Percentiles rank a stretch among this genome's conserved stretches.
phyloP scores from a whole-genome alignment of 64 coral and sea anemone genomes.

The Porites lutea region DNA sequence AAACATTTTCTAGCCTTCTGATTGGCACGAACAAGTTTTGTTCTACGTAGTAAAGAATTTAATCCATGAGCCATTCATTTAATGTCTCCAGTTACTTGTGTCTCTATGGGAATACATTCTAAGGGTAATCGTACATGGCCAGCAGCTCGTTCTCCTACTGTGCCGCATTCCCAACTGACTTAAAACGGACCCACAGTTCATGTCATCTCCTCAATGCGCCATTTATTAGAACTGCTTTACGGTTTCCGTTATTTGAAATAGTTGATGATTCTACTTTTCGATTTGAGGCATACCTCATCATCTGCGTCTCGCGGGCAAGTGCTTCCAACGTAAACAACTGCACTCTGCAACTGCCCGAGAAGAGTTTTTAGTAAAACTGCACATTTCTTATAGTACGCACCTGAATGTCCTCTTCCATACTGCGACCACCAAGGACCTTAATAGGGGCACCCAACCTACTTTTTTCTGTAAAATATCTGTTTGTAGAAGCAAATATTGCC shows the following conservation, averaged over 20 bases:
- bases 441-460: no score
- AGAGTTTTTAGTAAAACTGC: neutral
- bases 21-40: no score
- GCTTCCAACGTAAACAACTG: slow-evolving; percentile 28
- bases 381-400: neutral
- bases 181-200: slow-evolving; percentile 36
- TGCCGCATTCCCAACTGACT: neutral
- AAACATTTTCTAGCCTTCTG: no score
- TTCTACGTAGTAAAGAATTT: no score
- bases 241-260: neutral
- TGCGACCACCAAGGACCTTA: slow-evolving; percentile 1
- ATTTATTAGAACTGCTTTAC: slow-evolving; percentile 7
- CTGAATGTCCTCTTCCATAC: slow-evolving; percentile 1
- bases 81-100: no score
- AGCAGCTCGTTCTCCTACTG: slow-evolving; percentile 29
- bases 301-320: neutral
- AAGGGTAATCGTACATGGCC: slow-evolving; percentile 38
- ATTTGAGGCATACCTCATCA: neutral
- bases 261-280: neutral
- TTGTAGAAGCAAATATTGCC: no score
- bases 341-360: neutral
- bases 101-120: neutral
- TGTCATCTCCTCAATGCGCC: neutral
- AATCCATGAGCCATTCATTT: no score
- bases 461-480: no score